These are phyloP conservation scores for Epinephelus awoara DNA, from an alignment of 2,797 vertebrate species.

Conservation along the genomic window DNA sequence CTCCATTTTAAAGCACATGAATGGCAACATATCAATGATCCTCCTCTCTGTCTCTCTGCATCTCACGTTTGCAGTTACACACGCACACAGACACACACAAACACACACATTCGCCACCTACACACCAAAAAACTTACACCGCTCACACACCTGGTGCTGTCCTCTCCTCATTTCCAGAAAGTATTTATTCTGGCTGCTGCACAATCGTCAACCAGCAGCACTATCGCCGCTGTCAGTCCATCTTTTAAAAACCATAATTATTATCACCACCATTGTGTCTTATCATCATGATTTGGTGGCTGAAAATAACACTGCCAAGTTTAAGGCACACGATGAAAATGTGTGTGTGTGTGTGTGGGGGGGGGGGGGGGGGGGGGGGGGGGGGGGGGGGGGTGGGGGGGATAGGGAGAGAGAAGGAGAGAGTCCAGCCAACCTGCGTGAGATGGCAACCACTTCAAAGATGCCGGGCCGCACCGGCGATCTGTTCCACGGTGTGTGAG, in stretches of 20 bases:
- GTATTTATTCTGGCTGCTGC: constrained; percentile 64
- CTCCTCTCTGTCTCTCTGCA: constrained; percentile 53
- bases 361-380: constrained; percentile 15
- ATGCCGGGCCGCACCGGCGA: constrained; percentile 75
- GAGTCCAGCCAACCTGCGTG: constrained; percentile 84
- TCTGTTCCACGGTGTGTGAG: constrained; percentile 84
- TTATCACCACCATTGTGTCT: constrained; percentile 75
- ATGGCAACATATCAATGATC: constrained; percentile 81
- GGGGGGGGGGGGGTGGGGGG: constrained; percentile 23
- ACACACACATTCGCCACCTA: constrained; percentile 20
- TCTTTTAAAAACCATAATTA: constrained; percentile 69
- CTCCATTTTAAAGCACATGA: constrained; percentile 81
- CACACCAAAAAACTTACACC: constrained; percentile 36
- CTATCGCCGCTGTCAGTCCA: constrained; percentile 50
- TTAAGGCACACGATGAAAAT: constrained; percentile 78
- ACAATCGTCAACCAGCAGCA: constrained; percentile 58
- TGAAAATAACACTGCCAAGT: constrained; percentile 68
- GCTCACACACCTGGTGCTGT: constrained; percentile 65
- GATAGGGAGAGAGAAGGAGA: constrained; percentile 41
- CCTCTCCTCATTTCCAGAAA: constrained; percentile 49
- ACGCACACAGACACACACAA: constrained; percentile 33
- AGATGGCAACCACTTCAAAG: constrained; percentile 89
- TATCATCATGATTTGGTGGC: constrained; percentile 69
- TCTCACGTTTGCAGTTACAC: constrained; percentile 46
- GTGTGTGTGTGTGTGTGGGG: not conserved